Percentiles rank a stretch among this genome's conserved stretches.
These are phyloP conservation scores for Gouania willdenowi DNA, from an alignment of 2,797 vertebrate species.

Conservation along the genomic window DNA sequence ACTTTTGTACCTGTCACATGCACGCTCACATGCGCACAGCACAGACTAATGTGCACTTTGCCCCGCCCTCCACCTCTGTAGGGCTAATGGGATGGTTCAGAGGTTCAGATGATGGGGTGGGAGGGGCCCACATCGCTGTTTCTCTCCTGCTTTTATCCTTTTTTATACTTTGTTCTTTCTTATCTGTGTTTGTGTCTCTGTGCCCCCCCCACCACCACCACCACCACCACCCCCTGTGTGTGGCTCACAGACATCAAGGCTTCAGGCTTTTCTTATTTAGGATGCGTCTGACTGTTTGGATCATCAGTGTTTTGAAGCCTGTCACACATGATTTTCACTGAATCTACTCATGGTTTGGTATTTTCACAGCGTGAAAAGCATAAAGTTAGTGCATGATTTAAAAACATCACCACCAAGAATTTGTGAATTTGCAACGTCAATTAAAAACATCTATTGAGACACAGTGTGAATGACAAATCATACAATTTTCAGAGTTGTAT, in stretches of 20 bases:
- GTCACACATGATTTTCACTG: background rate
- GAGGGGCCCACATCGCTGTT: constrained; percentile 25
- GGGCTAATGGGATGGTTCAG: constrained; percentile 47
- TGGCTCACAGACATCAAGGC: constrained; percentile 30
- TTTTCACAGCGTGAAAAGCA: no score
- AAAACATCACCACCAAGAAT: no score
- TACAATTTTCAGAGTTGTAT: no score
- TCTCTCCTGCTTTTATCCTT: constrained; percentile 22
- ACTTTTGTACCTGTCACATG: background rate
- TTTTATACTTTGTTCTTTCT: constrained; percentile 24
- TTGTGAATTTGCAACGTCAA: no score
- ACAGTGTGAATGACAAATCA: no score
- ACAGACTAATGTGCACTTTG: background rate
- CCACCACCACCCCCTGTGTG: background rate
- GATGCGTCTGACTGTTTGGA: constrained; percentile 20
- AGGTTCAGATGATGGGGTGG: constrained; percentile 14
- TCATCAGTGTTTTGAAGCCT: constrained; percentile 7
- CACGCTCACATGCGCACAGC: background rate
- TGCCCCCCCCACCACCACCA: background rate
- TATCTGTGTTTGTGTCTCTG: constrained; percentile 26
- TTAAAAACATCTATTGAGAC: no score
- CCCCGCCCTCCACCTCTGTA: constrained; percentile 18
- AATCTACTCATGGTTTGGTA: background rate
- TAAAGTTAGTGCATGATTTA: no score
- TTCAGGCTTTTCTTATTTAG: constrained; percentile 52